Conservation (phyloP, 2,113 vertebrate species). For the Uria lomvia region DNA sequence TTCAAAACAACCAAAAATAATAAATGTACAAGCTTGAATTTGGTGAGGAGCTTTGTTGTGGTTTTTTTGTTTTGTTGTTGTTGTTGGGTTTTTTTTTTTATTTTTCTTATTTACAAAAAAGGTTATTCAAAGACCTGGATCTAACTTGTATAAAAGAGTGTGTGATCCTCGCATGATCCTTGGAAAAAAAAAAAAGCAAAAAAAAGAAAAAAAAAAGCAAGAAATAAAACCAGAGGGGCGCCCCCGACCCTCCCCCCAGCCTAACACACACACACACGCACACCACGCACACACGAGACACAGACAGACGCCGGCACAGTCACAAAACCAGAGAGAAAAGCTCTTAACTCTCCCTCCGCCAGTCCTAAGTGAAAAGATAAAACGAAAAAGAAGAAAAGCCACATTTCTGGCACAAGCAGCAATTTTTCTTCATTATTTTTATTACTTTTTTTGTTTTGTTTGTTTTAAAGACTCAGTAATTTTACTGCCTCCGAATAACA, state of each 20-base stretch:
- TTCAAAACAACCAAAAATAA: slow-evolving; percentile 75
- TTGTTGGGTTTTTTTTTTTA: neutral
- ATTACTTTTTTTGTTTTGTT: neutral
- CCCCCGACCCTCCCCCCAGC: slow-evolving; percentile 41
- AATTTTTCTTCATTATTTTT: neutral
- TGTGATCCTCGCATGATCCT: slow-evolving; percentile 73
- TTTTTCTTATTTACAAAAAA: slow-evolving; percentile 72
- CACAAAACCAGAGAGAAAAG: slow-evolving; percentile 51
- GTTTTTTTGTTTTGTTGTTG: slow-evolving; percentile 30
- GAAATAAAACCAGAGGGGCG: slow-evolving; percentile 49
- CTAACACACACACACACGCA: neutral
- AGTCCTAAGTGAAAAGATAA: neutral
- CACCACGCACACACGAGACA: neutral
- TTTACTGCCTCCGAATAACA: neutral
- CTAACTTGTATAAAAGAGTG: slow-evolving; percentile 77
- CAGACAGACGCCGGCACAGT: neutral
- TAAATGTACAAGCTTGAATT: slow-evolving; percentile 89
- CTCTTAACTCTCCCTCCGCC: slow-evolving; percentile 46
- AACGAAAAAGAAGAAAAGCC: neutral
- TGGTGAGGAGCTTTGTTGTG: slow-evolving; percentile 88
- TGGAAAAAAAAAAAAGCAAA: slow-evolving; percentile 7
- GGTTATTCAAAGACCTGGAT: slow-evolving; percentile 77
- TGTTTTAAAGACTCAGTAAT: neutral
- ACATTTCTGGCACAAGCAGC: slow-evolving; percentile 51
- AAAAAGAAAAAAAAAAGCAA: neutral